A percentile compares a stretch with the other conserved stretches of the same genome.
Conservation (phyloP, 2,888 invertebrate species). For the Diplolepis rosae region DNA sequence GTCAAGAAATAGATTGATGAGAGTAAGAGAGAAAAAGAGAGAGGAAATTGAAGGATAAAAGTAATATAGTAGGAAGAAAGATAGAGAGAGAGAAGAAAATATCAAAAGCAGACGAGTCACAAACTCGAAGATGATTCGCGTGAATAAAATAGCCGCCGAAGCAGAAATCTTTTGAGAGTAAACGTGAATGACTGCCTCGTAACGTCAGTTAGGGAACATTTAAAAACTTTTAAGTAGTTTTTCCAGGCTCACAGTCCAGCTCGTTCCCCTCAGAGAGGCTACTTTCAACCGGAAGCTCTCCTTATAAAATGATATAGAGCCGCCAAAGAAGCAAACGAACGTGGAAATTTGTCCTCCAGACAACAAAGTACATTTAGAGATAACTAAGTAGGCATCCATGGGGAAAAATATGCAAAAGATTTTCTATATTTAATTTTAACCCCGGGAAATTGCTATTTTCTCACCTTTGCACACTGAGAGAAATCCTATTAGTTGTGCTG, state of each 20-base stretch:
- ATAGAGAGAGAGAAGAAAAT: conserved; percentile 10
- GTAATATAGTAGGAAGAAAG: conserved; percentile 5
- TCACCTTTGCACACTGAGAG: too few relatives aligned
- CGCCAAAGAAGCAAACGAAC: conserved; percentile 36
- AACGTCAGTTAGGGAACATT: conserved; percentile 65
- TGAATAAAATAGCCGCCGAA: conserved; percentile 46
- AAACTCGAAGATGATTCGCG: conserved; percentile 38
- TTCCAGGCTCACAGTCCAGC: not conserved
- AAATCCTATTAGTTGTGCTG: too few relatives aligned
- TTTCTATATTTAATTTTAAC: not conserved
- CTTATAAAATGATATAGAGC: conserved; percentile 60
- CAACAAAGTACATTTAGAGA: not conserved
- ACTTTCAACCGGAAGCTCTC: conserved; percentile 42
- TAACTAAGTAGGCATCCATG: not conserved
- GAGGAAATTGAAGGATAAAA: not conserved
- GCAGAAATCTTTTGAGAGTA: conserved; percentile 54
- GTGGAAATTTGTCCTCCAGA: conserved; percentile 39
- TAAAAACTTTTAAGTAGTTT: conserved; percentile 67
- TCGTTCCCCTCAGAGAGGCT: not conserved
- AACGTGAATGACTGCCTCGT: conserved; percentile 66
- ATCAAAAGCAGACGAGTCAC: conserved; percentile 25
- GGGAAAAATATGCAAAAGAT: not conserved
- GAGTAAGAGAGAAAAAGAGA: conserved; percentile 19
- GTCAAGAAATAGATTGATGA: conserved; percentile 31
- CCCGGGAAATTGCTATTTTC: too few relatives aligned